These are phyloP conservation scores for Gnathonemus echidnorhynchus DNA, from an alignment of 2,113 vertebrate genomes.

Conservation along the genomic window DNA sequence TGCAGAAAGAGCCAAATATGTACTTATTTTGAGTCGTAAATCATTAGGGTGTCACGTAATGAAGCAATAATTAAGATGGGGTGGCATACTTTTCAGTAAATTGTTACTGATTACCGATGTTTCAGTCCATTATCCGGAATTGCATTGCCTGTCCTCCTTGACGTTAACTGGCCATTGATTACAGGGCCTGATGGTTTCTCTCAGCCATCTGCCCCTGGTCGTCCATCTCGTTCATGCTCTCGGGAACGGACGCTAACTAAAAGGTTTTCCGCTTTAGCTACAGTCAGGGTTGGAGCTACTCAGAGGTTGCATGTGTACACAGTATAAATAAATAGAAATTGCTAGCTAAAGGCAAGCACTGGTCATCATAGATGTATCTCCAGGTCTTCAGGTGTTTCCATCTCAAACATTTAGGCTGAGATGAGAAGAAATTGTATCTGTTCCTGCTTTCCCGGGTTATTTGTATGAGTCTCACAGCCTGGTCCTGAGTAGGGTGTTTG, in stretches of 20 bases:
- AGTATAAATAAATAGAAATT: background rate
- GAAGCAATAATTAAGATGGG: conserved; percentile 31
- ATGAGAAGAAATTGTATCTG: background rate
- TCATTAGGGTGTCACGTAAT: conserved; percentile 26
- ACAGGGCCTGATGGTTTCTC: background rate
- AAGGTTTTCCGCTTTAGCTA: background rate
- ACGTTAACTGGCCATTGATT: conserved; percentile 13
- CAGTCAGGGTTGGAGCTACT: background rate
- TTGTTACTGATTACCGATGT: conserved; percentile 16
- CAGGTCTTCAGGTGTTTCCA: background rate
- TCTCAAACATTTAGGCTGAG: background rate
- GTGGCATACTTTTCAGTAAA: conserved; percentile 17
- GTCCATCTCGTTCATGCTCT: background rate
- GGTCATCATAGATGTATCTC: background rate
- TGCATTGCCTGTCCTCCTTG: conserved; percentile 9
- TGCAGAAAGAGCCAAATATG: conserved; percentile 4
- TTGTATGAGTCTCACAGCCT: background rate
- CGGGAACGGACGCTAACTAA: background rate
- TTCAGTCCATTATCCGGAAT: conserved; percentile 19
- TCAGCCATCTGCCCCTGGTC: background rate
- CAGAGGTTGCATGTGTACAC: background rate
- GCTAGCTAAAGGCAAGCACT: background rate
- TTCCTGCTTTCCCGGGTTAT: background rate
- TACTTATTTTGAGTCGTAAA: conserved; percentile 22
- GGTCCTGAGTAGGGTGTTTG: background rate